These are phyloP conservation scores for Branchellion lobata DNA, from an alignment of 2,888 invertebrate genomes.

Conservation along the genomic window DNA sequence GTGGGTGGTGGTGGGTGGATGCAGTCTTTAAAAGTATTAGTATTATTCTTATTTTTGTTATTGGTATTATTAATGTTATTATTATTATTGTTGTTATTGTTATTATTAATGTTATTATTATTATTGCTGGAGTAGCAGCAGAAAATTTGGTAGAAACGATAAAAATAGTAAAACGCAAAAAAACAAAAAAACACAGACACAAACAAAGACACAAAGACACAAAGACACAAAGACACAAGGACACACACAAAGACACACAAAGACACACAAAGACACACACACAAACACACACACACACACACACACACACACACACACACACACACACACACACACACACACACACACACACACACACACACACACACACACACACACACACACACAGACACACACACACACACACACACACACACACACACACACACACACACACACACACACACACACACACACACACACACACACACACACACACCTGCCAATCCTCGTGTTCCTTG, in stretches of 20 bases:
- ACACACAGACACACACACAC: conserved; percentile 13
- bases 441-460: conserved; percentile 32
- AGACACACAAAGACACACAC: not conserved
- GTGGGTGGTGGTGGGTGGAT: not conserved
- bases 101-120: too few relatives aligned
- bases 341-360: conserved; percentile 33
- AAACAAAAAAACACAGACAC: too few relatives aligned
- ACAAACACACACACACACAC: conserved; percentile 25
- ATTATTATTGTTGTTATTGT: too few relatives aligned
- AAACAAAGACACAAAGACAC: not conserved
- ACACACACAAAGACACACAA: conserved; percentile 59
- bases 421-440: conserved; percentile 17
- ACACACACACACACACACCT: conserved; percentile 16
- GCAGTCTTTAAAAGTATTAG: too few relatives aligned
- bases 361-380: conserved; percentile 34
- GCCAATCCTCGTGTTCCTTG: conserved; percentile 81
- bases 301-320: conserved; percentile 19
- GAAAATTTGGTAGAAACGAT: too few relatives aligned
- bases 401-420: conserved; percentile 30
- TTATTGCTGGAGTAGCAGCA: too few relatives aligned
- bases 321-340: conserved; percentile 33
- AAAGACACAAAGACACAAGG: conserved; percentile 62
- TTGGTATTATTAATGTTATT: too few relatives aligned
- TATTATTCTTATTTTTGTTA: too few relatives aligned
- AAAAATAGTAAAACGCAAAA: too few relatives aligned